A percentile compares a stretch with the other conserved stretches of the same genome.
Evolutionary conservation across 2,113 vertebrate species (phyloP).

Genomic region (Cottus gobio): DNA sequence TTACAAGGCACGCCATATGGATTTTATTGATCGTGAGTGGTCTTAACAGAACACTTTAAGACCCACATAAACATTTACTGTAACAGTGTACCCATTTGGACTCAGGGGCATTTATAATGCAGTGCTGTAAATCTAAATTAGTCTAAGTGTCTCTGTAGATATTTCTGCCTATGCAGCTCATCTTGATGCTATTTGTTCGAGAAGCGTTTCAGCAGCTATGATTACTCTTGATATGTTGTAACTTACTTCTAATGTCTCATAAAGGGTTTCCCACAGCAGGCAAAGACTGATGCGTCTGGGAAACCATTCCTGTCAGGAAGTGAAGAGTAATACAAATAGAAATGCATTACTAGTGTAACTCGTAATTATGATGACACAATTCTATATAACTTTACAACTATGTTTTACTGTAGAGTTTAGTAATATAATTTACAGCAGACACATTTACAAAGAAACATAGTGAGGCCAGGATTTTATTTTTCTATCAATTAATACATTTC

Average conservation of each 20-base stretch:
- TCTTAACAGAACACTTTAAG: slow-evolving; percentile 76
- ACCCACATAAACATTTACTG: slow-evolving; percentile 77
- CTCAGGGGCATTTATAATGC: slow-evolving; percentile 49
- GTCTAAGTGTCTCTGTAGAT: slow-evolving; percentile 44
- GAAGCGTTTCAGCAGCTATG: slow-evolving; percentile 46
- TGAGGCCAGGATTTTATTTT: not conserved
- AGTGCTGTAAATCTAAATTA: slow-evolving; percentile 57
- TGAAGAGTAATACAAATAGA: not conserved
- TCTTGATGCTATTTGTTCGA: slow-evolving; percentile 58
- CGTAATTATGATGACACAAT: not conserved
- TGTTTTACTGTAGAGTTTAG: not conserved
- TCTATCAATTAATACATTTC: not conserved
- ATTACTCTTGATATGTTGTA: slow-evolving; percentile 51
- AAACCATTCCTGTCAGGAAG: not conserved
- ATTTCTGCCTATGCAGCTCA: slow-evolving; percentile 57
- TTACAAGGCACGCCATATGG: slow-evolving; percentile 70
- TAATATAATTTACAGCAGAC: not conserved
- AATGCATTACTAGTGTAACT: not conserved
- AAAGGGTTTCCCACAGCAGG: not conserved
- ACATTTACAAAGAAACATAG: not conserved
- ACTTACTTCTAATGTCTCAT: slow-evolving; percentile 3
- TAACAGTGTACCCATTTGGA: slow-evolving; percentile 64
- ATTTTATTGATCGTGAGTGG: slow-evolving; percentile 76
- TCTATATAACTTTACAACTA: not conserved
- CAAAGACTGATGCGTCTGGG: not conserved